phyloP scores from a whole-genome alignment of 2,797 vertebrate genomes.

The Crocidura indochinensis region DNA sequence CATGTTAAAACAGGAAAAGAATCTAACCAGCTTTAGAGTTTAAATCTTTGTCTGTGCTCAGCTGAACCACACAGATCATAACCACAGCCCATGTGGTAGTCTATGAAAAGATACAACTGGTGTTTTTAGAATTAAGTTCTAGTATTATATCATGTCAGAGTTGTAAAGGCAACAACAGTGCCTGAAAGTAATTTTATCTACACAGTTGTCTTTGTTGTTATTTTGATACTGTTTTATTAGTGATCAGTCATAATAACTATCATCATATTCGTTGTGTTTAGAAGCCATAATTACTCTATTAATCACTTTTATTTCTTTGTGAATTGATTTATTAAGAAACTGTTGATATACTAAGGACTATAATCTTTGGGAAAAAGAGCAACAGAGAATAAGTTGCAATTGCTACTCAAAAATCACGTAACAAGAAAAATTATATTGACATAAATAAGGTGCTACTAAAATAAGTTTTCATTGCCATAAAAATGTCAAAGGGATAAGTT shows the following conservation, averaged over 20 bases:
- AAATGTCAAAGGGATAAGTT: conserved; percentile 32
- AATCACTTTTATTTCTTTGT: conserved; percentile 51
- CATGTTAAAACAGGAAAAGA: conserved; percentile 72
- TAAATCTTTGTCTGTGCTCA: conserved; percentile 80
- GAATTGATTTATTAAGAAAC: conserved; percentile 35
- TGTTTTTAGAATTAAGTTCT: conserved; percentile 72
- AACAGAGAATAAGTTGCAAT: conserved; percentile 25
- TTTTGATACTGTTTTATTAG: conserved; percentile 69
- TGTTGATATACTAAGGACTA: neutral
- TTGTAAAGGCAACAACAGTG: conserved; percentile 67
- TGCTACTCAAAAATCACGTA: conserved; percentile 21
- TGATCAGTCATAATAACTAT: neutral
- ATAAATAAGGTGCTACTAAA: conserved; percentile 28
- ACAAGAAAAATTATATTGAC: conserved; percentile 52
- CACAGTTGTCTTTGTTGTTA: conserved; percentile 54
- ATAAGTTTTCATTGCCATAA: conserved; percentile 5
- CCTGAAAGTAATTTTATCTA: conserved; percentile 70
- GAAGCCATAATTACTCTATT: conserved; percentile 64
- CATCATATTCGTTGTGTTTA: conserved; percentile 55
- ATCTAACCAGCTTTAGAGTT: conserved; percentile 72
- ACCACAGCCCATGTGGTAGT: conserved; percentile 58
- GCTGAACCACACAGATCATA: conserved; percentile 70
- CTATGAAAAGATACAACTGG: conserved; percentile 76
- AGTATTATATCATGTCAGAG: conserved; percentile 69
- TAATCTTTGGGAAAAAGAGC: conserved; percentile 15